Evolutionary conservation across 2,888 invertebrate genomes (phyloP), one percentile per base, ranked within the genome.

Genomic region (Limnephilus auricula): DNA sequence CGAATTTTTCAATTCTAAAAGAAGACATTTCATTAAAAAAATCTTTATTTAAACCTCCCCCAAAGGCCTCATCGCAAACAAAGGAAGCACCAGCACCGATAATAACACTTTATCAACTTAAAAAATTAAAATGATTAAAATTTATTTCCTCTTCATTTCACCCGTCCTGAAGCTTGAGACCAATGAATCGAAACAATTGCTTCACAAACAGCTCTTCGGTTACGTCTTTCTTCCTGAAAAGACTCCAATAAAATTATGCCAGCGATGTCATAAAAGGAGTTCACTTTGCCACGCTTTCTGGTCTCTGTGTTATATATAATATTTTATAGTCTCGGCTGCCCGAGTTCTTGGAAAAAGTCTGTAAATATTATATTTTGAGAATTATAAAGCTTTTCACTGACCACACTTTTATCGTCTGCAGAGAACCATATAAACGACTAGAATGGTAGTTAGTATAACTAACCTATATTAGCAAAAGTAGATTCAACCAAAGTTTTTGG

Each of bases 281-380:
- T 32, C 34, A 34, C 34, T 82, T 82, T 34, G 18, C 5, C 37
- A 15, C 32, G 31, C 45, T 86, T 86, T 45, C 86, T 86, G 50
- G 85, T 40, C 85, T 34, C 85, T 9, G 30, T 86, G n/a, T 80
- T 31, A n/a, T 37, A 40, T 80, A 40, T 80, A 79, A 80, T 82
- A 40, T 89, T 89, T 80, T 88, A 88, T 78, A 13, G 88, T 9
- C 31, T 25, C 31, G 4, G 40, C 79, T 89, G 4, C 32, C 80
- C 82, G 37, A 45, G 65, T 86, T 86, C 50, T 30, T 80, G 0
- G 31, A 31, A 91, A 91, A 88, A 86, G 89, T 91, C 92, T 83
- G 89, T 92, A 91, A 92, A 92, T 92, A 92, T 91, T 90, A 92
- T 92, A 92, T 92, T 92, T 92, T 89, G 79, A 40, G 89, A 90